Evolutionary conservation across 2,113 vertebrate genomes (phyloP), one percentile per base, ranked within the genome.

Genomic region (Chrysemys picta): DNA sequence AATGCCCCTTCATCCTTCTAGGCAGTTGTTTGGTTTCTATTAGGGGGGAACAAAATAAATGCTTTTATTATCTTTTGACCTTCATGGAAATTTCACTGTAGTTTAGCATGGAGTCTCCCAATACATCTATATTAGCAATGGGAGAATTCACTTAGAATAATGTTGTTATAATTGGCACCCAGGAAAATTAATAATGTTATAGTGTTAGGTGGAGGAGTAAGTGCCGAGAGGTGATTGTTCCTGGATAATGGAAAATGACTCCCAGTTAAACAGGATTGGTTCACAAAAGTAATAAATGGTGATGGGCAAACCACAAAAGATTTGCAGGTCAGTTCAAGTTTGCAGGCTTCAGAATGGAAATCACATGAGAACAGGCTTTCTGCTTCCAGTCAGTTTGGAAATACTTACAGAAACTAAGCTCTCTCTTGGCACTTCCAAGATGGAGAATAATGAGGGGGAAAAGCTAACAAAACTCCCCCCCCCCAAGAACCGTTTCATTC

Each of bases 71-170:
- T 62, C 57, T 62, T 94, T 95, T 82, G 72, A 42, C 50, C 95
- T 91, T 95, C 91, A 93, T 92, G 87, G 21, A 24, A 19, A 59
- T 92, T 94, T 96, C 87, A 45, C 45, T 45, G 45, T 45, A 45
- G 45, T 45, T 45, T 45, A 45, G 45, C 59, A 90, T 52, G 86
- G 25, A n/a, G 49, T 87, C 7, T 8, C n/a, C 78, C 35, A 16
- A 81, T 90, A 90, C 88, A 75, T 24, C 17, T 35, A n/a, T 59
- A 75, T 87, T 93, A 88, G 82, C 62, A 69, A 5, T 79, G 78
- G 89, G 56, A 85, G 49, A 75, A 12, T 85, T 93, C 47, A 92
- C 27, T 17, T 9, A 42, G 80, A 31, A 38, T n/a, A 11, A 49
- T 92, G 38, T 84, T 82, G 49, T 10, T 96, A 22, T 31, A 82